A percentile compares a stretch with the other conserved stretches of the same genome.
These are phyloP conservation scores for Lycodopsis pacificus DNA, from an alignment of 2,797 vertebrate genomes.

Conservation along the genomic window DNA sequence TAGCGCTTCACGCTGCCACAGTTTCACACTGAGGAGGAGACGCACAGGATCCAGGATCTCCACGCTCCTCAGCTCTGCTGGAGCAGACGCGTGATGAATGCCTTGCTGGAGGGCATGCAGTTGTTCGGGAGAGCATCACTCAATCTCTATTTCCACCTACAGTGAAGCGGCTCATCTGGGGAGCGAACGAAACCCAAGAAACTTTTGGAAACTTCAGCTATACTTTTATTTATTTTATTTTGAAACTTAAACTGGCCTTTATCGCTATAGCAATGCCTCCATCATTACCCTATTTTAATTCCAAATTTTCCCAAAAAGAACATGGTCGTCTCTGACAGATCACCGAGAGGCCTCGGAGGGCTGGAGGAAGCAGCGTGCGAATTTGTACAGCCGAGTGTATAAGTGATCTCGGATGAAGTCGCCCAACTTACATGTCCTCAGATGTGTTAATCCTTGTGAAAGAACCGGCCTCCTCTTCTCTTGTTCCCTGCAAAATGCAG, in stretches of 20 bases:
- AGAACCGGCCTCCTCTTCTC: background rate
- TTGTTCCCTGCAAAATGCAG: background rate
- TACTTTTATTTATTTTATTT: constrained; percentile 1
- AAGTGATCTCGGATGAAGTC: constrained; percentile 31
- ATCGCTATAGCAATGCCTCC: background rate
- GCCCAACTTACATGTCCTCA: background rate
- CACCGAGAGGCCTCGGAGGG: constrained; percentile 31
- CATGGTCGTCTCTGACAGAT: constrained; percentile 62
- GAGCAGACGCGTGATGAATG: constrained; percentile 44
- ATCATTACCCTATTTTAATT: background rate
- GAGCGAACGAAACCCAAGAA: background rate
- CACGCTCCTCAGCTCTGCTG: constrained; percentile 12
- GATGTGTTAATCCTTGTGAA: background rate
- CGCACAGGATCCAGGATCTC: constrained; percentile 7
- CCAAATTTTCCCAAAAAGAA: constrained; percentile 13
- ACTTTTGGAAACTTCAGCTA: background rate
- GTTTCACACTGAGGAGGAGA: constrained; percentile 2
- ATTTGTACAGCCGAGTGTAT: constrained; percentile 33
- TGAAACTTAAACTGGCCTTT: background rate
- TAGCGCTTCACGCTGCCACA: constrained; percentile 2
- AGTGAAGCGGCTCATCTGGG: constrained; percentile 18
- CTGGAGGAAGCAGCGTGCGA: constrained; percentile 51
- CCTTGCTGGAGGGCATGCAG: constrained; percentile 37
- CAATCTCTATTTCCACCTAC: constrained; percentile 3
- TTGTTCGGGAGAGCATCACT: constrained; percentile 22